Base-by-base conservation (phyloP, 2,113 vertebrate species). In the Alligator sinensis region DNA sequence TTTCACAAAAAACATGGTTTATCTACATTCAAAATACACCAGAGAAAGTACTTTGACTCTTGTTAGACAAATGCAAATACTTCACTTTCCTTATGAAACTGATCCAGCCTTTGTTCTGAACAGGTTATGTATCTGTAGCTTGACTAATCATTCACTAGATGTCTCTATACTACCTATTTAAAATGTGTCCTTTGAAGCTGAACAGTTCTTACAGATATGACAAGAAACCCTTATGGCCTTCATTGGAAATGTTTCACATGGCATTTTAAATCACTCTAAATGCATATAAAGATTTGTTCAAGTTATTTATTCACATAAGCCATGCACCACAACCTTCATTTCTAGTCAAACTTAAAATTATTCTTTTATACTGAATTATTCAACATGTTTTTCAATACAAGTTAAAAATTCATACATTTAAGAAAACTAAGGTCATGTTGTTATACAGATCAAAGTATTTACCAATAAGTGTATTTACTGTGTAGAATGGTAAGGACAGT, bases 151-250 rank as follows among this genome's bases (percentile, higher is more conserved):
- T 92, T 97, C 98, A 97, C 97, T 95, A 98, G 98, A 92, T 97
- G 98, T 97, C 97, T 97, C 98, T 97, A 17, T 91, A 91, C 93
- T 93, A 93, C 97, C 89, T 78, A 87, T 97, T 94, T 84, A 61
- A 70, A 70, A 2, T 8, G 3, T 80, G 95, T 15, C 58, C 54
- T 61, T 82, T 85, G 47, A 61, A 79, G 77, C 5, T 1, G 0
- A 54, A 11, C 5, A 60, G 64, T 54, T 27, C 30, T 89, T 80
- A 77, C 55, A 84, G 0, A 12, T 58, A n/a, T 28, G 19, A 62
- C 9, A 81, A 15, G n/a, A 38, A 34, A 22, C 25, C 30, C 6
- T 1, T 89, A 85, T 81, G 78, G 21, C n/a, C 72, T 2, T 63
- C 78, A 75, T 11, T 55, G 10, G 81, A 84, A 91, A 68, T 47